Evolutionary conservation across 2,888 invertebrate species (phyloP).

Genomic region (Strigamia transsilvanica): DNA sequence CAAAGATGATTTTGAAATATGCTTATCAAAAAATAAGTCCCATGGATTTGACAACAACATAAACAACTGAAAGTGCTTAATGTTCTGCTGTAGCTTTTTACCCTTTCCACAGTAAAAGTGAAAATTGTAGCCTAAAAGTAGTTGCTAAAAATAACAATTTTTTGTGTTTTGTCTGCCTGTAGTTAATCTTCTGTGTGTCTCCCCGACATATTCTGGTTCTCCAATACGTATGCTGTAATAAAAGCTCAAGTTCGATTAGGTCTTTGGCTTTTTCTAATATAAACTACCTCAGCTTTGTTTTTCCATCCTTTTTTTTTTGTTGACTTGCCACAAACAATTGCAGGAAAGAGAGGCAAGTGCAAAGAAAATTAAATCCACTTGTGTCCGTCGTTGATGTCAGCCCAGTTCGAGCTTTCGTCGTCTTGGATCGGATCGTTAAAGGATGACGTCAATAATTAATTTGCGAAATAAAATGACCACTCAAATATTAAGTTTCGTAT

Average conservation of each 20-base stretch:
- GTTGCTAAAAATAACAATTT: constrained; percentile 27
- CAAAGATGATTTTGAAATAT: constrained; percentile 41
- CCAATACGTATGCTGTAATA: constrained; percentile 52
- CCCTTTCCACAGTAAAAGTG: constrained; percentile 35
- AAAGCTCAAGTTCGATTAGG: constrained; percentile 50
- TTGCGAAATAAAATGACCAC: neutral
- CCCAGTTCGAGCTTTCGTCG: neutral
- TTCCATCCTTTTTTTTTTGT: neutral
- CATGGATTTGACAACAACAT: constrained; percentile 49
- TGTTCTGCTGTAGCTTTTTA: constrained; percentile 48
- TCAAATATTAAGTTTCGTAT: neutral
- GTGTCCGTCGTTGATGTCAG: constrained; percentile 13
- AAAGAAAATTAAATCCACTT: constrained; percentile 40
- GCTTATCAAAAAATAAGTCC: constrained; percentile 45
- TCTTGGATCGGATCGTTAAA: neutral
- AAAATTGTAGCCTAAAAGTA: constrained; percentile 44
- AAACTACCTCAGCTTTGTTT: constrained; percentile 12
- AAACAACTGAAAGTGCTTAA: constrained; percentile 49
- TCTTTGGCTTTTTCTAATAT: constrained; percentile 44
- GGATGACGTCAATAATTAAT: neutral
- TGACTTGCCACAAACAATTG: constrained; percentile 13
- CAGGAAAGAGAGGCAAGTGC: constrained; percentile 6
- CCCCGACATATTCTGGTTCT: constrained; percentile 51
- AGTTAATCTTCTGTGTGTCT: constrained; percentile 46
- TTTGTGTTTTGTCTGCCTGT: constrained; percentile 43